Base-by-base conservation (phyloP, 2,888 invertebrate genomes). In the Yponomeuta cagnagella region DNA sequence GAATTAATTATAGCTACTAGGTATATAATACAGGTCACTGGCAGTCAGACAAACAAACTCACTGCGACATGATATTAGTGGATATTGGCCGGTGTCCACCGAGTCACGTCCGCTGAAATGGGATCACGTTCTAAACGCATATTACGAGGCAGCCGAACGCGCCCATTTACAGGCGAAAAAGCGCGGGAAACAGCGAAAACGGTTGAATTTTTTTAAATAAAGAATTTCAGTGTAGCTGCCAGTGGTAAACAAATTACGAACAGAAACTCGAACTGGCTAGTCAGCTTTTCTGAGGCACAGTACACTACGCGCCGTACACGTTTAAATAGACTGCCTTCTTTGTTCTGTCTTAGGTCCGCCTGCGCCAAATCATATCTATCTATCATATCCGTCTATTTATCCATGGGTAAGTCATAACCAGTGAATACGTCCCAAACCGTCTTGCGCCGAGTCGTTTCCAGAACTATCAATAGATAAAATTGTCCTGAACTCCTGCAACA, bases 71-170 rank as follows among this genome's bases (percentile, higher is more conserved):
- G 12, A 58, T 58, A 58, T 58, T 58, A 58, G 31, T 58, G 15
- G 12, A 43, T 48, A 52, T 69, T 63, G 58, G 52, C 15, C 33
- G 30, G 48, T 77, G 81, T 85, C 80, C 81, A 81, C 78, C 78
- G 79, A 75, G 86, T 82, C 90, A 90, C 90, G 90, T 88, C 70
- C 81, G 71, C 71, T 72, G 79, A 81, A 89, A 90, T 90, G 85
- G 87, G 82, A 88, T 89, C 90, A 90, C 90, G 89, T 89, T 77
- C 84, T 80, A 81, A 84, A 85, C 82, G 84, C 85, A 85, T 86
- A 88, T 88, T 89, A 89, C 84, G 80, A 84, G 52, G 52, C 15
- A 58, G 80, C 78, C 79, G 75, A 81, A 80, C 78, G 81, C 79
- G 77, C 75, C 80, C 75, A 80, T 80, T 79, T 78, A 68, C 23